Evolutionary conservation across 2,113 vertebrate genomes (phyloP).

Genomic region (Chlorodrepanis virens): DNA sequence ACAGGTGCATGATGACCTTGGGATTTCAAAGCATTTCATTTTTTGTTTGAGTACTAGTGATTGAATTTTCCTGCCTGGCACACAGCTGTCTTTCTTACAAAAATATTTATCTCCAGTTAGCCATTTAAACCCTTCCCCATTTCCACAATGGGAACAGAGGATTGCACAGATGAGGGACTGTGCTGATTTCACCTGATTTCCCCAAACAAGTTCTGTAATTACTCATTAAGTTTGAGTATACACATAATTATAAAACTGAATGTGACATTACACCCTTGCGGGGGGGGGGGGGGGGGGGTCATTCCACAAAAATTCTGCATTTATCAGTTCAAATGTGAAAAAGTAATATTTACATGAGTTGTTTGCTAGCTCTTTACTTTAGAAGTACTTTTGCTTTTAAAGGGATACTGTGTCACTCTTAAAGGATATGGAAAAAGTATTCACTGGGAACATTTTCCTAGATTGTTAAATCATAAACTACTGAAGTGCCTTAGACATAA

Average conservation of each 20-base stretch:
- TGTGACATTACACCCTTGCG: not conserved
- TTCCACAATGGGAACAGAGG: not conserved
- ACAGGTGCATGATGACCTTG: not conserved
- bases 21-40: not conserved
- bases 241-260: not conserved
- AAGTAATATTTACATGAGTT: not conserved
- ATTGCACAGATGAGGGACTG: not conserved
- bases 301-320: not conserved
- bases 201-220: not conserved
- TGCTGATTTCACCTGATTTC: not conserved
- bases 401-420: not conserved
- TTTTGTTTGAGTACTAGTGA: not conserved
- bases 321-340: not conserved
- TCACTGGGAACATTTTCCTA: not conserved
- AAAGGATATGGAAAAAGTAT: not conserved
- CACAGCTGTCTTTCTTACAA: not conserved
- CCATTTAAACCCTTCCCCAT: not conserved
- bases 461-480: not conserved
- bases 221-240: not conserved
- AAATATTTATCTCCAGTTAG: not conserved
- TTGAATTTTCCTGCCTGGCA: not conserved
- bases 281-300: accelerated
- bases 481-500: not conserved
- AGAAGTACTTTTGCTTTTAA: not conserved
- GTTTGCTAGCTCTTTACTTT: not conserved